These are phyloP conservation scores for Echiichthys vipera DNA, from an alignment of 2,797 vertebrate species.

Conservation along the genomic window DNA sequence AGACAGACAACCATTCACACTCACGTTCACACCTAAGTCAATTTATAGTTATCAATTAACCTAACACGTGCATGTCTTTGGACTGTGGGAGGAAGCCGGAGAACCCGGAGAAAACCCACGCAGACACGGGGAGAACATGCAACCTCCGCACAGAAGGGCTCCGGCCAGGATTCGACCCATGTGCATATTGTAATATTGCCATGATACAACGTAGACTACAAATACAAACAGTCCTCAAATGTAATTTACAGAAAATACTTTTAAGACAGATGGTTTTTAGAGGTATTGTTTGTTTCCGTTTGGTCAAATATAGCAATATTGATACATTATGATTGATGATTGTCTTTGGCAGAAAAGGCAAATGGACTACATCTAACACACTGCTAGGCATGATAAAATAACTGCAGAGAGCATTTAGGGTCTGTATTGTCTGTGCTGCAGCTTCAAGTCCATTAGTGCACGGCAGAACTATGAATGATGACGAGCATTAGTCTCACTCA, in stretches of 20 bases:
- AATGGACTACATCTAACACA: slow-evolving; percentile 4
- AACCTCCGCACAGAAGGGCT: no score
- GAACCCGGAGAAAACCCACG: no score
- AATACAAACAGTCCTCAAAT: not conserved
- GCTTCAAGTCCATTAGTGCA: slow-evolving; percentile 62
- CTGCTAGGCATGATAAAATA: not conserved
- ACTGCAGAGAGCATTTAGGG: slow-evolving; percentile 24
- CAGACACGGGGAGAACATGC: no score
- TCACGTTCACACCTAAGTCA: no score
- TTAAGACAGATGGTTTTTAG: not conserved
- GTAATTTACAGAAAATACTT: not conserved
- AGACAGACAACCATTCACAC: no score
- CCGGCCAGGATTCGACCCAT: no score
- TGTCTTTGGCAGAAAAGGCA: not conserved
- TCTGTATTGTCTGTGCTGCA: slow-evolving; percentile 8
- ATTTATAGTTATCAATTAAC: no score
- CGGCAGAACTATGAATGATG: slow-evolving; percentile 52
- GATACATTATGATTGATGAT: no score
- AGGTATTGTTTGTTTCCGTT: not conserved
- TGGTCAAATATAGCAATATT: not conserved
- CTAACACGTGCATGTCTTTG: no score
- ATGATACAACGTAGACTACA: not conserved
- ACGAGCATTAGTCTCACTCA: slow-evolving; percentile 69
- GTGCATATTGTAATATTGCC: no score
- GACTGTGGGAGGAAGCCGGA: no score